phyloP scores from a whole-genome alignment of 1,140 invertebrate genomes.

The Drosophila kepulauana region DNA sequence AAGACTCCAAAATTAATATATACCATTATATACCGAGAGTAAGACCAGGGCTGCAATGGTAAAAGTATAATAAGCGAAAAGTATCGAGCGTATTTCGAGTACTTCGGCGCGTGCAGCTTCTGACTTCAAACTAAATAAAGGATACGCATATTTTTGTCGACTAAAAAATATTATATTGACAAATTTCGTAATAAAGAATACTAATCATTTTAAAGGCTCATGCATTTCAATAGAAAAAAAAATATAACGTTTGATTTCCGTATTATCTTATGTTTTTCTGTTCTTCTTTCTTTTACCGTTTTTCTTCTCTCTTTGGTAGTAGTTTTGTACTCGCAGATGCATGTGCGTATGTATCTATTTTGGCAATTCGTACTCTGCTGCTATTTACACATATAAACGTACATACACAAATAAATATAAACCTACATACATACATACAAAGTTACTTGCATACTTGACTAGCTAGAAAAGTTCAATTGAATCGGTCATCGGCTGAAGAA shows the following conservation, averaged over 20 bases:
- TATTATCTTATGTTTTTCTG: not conserved
- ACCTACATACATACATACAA: not conserved
- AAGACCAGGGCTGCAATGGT: constrained; percentile 30
- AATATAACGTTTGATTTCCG: not conserved
- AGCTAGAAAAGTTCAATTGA: constrained; percentile 42
- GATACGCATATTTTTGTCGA: not conserved
- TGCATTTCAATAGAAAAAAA: not conserved
- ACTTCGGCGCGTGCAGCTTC: constrained; percentile 10
- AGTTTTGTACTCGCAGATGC: constrained; percentile 44
- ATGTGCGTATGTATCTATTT: constrained; percentile 47
- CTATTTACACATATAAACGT: constrained; percentile 5
- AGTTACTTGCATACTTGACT: constrained; percentile 8
- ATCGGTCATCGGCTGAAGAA: constrained; percentile 12
- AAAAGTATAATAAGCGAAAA: constrained; percentile 18
- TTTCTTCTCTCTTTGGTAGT: constrained; percentile 29
- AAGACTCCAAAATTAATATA: no score
- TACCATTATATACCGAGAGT: no score
- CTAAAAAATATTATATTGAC: no score
- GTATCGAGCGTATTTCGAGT: not conserved
- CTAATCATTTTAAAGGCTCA: not conserved
- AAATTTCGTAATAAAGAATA: not conserved
- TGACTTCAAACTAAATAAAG: not conserved
- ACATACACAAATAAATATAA: not conserved
- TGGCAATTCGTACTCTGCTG: constrained; percentile 7
- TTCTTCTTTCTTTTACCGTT: constrained; percentile 18